Evolutionary conservation across 2,113 vertebrate genomes (phyloP).

Genomic region (Mastomys natalensis): DNA sequence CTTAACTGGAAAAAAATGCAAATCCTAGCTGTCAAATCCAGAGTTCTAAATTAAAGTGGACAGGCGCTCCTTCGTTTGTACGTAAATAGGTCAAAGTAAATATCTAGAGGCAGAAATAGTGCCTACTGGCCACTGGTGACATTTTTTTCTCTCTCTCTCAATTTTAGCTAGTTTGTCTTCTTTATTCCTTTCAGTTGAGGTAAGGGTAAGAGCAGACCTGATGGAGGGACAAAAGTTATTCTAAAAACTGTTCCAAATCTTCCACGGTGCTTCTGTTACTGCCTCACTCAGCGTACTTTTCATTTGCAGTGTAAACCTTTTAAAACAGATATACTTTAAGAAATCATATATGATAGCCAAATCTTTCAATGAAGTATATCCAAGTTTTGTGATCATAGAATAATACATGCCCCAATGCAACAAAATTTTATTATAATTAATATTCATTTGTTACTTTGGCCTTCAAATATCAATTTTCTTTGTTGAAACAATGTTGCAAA

Average conservation of each 20-base stretch:
- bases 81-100: constrained; percentile 68
- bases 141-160: neutral
- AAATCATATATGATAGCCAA: neutral
- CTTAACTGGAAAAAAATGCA: constrained; percentile 14
- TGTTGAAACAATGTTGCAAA: neutral
- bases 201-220: neutral
- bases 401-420: neutral
- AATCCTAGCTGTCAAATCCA: constrained; percentile 62
- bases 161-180: neutral
- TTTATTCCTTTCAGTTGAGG: constrained; percentile 50
- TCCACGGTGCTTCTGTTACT: neutral
- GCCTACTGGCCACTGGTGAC: neutral
- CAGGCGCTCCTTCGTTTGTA: constrained; percentile 1
- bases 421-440: constrained; percentile 27
- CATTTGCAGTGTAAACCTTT: constrained; percentile 17
- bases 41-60: constrained; percentile 45
- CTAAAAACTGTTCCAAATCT: neutral
- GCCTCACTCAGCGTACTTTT: constrained; percentile 12
- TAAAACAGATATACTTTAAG: neutral
- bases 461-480: constrained; percentile 43
- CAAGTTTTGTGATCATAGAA: constrained; percentile 17
- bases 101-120: neutral
- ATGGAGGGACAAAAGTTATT: neutral
- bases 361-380: neutral
- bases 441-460: neutral